Conservation (phyloP, 2,797 vertebrate species). For the Phataginus tricuspis region DNA sequence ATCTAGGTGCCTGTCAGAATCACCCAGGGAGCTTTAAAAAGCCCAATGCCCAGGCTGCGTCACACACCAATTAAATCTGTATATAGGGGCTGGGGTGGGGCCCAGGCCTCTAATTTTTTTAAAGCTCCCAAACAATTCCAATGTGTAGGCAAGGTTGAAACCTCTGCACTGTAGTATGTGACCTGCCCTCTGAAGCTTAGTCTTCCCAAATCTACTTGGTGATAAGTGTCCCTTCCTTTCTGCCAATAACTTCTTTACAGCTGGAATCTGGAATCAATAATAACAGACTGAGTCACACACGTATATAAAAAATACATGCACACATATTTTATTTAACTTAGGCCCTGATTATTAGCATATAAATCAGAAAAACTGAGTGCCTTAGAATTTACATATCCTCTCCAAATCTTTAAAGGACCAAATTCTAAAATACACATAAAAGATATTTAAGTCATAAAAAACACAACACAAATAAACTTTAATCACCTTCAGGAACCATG, state of each 20-base stretch:
- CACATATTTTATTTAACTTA: slow-evolving; percentile 74
- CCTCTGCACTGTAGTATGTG: background rate
- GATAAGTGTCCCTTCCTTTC: background rate
- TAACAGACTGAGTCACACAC: background rate
- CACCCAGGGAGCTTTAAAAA: slow-evolving; percentile 19
- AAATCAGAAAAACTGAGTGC: slow-evolving; percentile 64
- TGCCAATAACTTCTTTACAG: background rate
- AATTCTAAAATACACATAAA: slow-evolving; percentile 65
- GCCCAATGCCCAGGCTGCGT: background rate
- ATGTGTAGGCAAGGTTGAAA: background rate
- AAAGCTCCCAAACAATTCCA: slow-evolving; percentile 31
- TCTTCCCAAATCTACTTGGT: slow-evolving; percentile 6
- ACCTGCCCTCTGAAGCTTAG: background rate
- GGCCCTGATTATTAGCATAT: slow-evolving; percentile 60
- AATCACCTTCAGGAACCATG: slow-evolving; percentile 76
- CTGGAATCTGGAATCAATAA: background rate
- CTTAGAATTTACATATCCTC: slow-evolving; percentile 60
- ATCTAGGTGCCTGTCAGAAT: background rate
- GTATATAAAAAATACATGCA: slow-evolving; percentile 64
- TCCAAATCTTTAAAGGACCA: slow-evolving; percentile 67
- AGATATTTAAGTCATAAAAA: slow-evolving; percentile 67
- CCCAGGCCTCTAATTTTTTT: background rate
- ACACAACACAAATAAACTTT: slow-evolving; percentile 58
- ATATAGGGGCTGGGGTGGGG: background rate
- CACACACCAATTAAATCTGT: slow-evolving; percentile 13